Base-by-base conservation (phyloP, 1,140 invertebrate genomes). In the Elysia chlorotica region DNA sequence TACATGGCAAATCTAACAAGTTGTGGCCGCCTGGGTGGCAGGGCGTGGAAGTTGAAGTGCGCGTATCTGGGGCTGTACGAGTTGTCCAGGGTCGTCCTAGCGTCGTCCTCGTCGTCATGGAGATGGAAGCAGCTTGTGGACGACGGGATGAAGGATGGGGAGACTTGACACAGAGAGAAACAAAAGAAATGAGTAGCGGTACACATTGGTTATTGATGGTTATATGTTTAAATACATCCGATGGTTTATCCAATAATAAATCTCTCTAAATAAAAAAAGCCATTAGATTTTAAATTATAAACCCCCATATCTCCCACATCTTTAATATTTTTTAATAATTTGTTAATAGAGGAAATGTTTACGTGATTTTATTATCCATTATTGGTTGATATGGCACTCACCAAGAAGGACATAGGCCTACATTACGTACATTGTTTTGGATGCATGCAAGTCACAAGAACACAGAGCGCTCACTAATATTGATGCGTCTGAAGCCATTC, bases 1-100 rank as follows among this genome's bases (percentile, higher is more conserved):
- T n/a, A n/a, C n/a, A n/a, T n/a, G n/a, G 67, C 67, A 69, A 69
- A 69, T 36, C 67, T 69, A 33, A 69, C 67, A 37, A 56, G 36
- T n/a, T 69, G 67, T 10, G 57, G 53, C 25, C 67, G 53, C 36
- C 38, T 33, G 21, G 36, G 28, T 30, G 23, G 17, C 23, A 71
- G 6, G n/a, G 5, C 59, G 30, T 71, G 23, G 54, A 71, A 71
- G 37, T 71, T 71, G 31, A 36, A 71, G 25, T 21, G 21, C n/a
- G 53, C n/a, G 28, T 57, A 71, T 21, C 19, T 31, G 1, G 69
- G 69, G 10, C 21, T 48, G 38, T 30, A 63, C 5, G 5, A 33
- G 3, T 59, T 38, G 17, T 71, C 59, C 36, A 71, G 2, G 0
- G 33, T 63, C 5, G 37, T 62, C 4, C 59, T 62, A 3, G 61